Conservation (phyloP, 2,113 vertebrate species). For the Collichthys lucidus region DNA sequence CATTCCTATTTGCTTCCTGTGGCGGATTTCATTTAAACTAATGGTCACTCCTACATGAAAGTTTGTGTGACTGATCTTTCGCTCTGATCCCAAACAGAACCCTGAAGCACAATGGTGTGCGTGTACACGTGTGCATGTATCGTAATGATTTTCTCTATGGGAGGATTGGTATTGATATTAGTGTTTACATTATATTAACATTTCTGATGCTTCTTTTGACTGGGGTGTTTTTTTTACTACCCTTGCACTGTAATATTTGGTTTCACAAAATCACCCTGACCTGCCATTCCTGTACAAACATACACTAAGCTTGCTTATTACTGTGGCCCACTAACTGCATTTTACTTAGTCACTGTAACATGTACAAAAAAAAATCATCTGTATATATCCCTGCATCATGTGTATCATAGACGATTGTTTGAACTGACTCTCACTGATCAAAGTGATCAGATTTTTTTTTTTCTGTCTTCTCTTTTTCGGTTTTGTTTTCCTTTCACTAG, state of each 20-base stretch:
- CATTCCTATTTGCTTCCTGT: constrained; percentile 38
- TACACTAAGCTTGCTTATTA: not conserved
- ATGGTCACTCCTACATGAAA: constrained; percentile 21
- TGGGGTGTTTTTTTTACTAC: constrained; percentile 48
- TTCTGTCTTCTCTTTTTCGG: not conserved
- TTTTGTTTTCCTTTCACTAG: constrained; percentile 68
- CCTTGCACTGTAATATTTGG: constrained; percentile 58
- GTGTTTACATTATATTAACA: constrained; percentile 69
- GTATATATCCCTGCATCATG: constrained; percentile 36
- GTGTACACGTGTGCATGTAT: constrained; percentile 37
- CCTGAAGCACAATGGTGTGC: constrained; percentile 70
- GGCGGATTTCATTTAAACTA: constrained; percentile 30
- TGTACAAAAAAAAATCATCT: constrained; percentile 41
- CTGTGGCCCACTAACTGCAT: constrained; percentile 56
- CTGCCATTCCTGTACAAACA: constrained; percentile 39
- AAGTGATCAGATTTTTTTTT: constrained; percentile 22
- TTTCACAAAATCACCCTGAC: constrained; percentile 22
- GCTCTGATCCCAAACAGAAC: constrained; percentile 51
- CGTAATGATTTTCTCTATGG: constrained; percentile 37
- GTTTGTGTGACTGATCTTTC: constrained; percentile 24
- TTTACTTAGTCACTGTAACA: constrained; percentile 28
- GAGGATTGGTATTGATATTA: constrained; percentile 59
- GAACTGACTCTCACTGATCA: constrained; percentile 43
- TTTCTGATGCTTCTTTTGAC: constrained; percentile 58
- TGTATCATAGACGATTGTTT: constrained; percentile 50